phyloP scores from a whole-genome alignment of 1,140 invertebrate species.

The Pseudomyrmex cubaensis region DNA sequence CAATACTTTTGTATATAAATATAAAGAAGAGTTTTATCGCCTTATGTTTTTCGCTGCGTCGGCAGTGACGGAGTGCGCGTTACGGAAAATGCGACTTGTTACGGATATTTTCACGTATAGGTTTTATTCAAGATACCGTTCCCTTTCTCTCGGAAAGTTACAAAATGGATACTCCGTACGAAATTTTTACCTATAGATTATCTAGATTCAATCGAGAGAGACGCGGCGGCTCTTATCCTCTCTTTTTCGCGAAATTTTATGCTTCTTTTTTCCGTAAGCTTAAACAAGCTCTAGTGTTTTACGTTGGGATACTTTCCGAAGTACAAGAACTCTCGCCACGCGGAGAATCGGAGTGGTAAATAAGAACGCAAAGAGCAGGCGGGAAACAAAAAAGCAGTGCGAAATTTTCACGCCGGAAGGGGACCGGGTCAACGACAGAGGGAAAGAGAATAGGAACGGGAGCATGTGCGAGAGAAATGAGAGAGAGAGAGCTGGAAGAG shows the following conservation, averaged over 20 bases:
- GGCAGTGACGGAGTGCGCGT: background rate
- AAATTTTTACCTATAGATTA: slow-evolving; percentile 17
- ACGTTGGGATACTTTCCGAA: slow-evolving; percentile 12
- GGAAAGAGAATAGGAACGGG: slow-evolving; percentile 29
- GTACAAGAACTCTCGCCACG: background rate
- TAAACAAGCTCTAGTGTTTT: slow-evolving; percentile 20
- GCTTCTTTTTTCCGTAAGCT: background rate
- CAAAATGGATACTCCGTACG: slow-evolving; percentile 8
- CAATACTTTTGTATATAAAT: background rate
- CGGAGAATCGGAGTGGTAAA: slow-evolving; percentile 9
- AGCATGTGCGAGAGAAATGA: slow-evolving; percentile 1
- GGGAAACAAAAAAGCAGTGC: slow-evolving; percentile 44
- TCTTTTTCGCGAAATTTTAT: slow-evolving; percentile 2
- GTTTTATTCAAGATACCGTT: slow-evolving; percentile 34
- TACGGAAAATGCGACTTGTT: slow-evolving; percentile 19
- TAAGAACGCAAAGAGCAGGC: slow-evolving; percentile 28
- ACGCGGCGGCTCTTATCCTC: background rate
- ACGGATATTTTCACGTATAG: slow-evolving; percentile 22
- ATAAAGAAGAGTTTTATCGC: slow-evolving; percentile 36
- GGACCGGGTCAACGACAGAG: slow-evolving; percentile 34
- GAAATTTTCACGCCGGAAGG: slow-evolving; percentile 64
- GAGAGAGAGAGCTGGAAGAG: slow-evolving; percentile 14
- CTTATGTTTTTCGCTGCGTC: slow-evolving; percentile 5
- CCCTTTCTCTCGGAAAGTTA: slow-evolving; percentile 5
- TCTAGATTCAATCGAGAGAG: slow-evolving; percentile 1